Evolutionary conservation across 1,140 invertebrate species (phyloP), one percentile per base, ranked within the genome.

Genomic region (Phortica variegata): DNA sequence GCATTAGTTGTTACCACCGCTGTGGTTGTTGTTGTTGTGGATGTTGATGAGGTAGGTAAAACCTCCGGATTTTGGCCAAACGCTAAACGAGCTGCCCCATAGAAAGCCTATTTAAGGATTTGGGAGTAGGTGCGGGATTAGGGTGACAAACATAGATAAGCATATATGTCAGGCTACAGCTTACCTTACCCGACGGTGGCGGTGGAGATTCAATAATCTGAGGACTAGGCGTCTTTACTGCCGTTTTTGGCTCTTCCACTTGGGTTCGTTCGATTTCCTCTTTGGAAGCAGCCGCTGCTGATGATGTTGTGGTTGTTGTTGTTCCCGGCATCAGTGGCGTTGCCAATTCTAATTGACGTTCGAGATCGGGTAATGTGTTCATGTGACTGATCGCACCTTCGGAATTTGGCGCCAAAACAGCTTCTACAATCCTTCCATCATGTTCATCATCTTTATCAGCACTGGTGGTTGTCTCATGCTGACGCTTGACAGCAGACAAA

Each of bases 51-150:
- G 26, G 61, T 73, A 17, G 70, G 60, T 44, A 69, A 58, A 36
- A 71, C 65, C 48, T 75, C 69, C 3, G 73, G 73, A 57, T 75
- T 73, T 50, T 75, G 73, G 34, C 73, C 73, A 46, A 73, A 75
- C 7, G 73, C 69, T 34, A 75, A 58, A 42, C 73, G 69, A 36
- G 73, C 73, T 21, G 73, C 73, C 39, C 73, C 73, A 52, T 75
- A 63, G 56, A 73, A 73, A 49, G 60, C 57, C 66, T 68, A 58
- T 72, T 58, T 16, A 26, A 26, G 23, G 63, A 40, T 69, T 69
- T 68, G 29, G 38, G 16, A 32, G 41, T 13, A 4, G 15, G 23
- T 12, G 16, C 4, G 40, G 17, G 33, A 37, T 43, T 37, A 51
- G 46, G 31, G 39, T 61, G 12, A 37, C 34, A 17, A 39, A 39